Base-by-base conservation (phyloP, 2,113 vertebrate species). In the Centropus unirufus region DNA sequence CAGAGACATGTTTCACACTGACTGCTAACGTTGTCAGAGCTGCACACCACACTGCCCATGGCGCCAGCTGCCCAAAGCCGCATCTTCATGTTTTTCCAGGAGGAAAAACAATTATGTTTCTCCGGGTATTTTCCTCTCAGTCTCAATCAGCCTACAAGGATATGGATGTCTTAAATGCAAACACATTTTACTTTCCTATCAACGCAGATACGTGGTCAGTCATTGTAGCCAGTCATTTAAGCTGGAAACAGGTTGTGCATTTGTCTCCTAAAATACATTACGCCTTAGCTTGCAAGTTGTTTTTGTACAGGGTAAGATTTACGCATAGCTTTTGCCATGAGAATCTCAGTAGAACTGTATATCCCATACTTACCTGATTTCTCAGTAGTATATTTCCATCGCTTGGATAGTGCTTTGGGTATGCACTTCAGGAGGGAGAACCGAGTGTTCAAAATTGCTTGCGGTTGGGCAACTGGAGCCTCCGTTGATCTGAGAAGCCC, bases 401-500 rank as follows among this genome's bases (percentile, higher is more conserved):
- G 2, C 36, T 39, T 29, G 3, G 29, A 24, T 11, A 11, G 54
- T 4, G 0, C 32, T 74, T 40, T 5, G 29, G 16, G 7, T 4
- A 30, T 1, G 26, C 6, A 1, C 46, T 74, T 83, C 68, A 42
- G 64, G 52, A 34, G 44, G 55, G 36, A 54, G 18, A 51, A 63
- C 29, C 0, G 1, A 74, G 5, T 34, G 17, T 32, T 40, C 21
- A 7, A 68, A 64, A 46, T 24, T 46, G 20, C 49, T 27, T 7
- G 12, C 15, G 19, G 44, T 75, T 24, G 34, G n/a, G 44, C 49
- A 87, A 29, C 44, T 46, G 58, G 70, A 89, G 42, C 42, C n/a
- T 0, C 0, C 30, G 21, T 12, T 22, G 40, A 17, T 42, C 47
- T 2, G 1, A 44, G 62, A 46, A 40, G 34, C 14, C 39, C 30